phyloP scores from a whole-genome alignment of 2,888 invertebrate genomes.

The Xestia xanthographa region DNA sequence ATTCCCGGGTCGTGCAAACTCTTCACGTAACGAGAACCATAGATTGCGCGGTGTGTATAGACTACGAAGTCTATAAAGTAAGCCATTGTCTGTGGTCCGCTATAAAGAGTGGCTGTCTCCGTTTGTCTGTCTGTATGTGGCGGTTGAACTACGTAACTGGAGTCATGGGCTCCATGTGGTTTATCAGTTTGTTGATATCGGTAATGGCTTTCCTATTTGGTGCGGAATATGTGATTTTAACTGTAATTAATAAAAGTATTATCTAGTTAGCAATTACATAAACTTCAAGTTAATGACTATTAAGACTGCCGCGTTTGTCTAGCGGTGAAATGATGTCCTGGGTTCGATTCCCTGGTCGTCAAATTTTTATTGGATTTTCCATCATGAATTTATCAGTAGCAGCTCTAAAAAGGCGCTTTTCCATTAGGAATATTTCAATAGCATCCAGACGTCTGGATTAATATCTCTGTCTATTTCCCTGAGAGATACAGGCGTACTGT shows the following conservation, averaged over 20 bases:
- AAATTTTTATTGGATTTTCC: not conserved
- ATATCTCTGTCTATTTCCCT: not conserved
- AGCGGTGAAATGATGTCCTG: no score
- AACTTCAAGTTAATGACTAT: no score
- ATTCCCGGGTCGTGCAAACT: constrained; percentile 69
- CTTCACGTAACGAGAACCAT: constrained; percentile 64
- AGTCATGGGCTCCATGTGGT: constrained; percentile 11
- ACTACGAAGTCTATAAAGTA: constrained; percentile 55
- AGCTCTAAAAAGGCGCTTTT: no score
- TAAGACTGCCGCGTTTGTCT: no score
- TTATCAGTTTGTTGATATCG: constrained; percentile 45
- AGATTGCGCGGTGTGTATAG: constrained; percentile 61
- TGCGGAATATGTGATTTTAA: not conserved
- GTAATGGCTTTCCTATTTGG: constrained; percentile 17
- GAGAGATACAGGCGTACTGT: not conserved
- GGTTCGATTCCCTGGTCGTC: not conserved
- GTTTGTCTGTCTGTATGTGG: constrained; percentile 54
- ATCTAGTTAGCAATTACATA: not conserved
- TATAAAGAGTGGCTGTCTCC: constrained; percentile 65
- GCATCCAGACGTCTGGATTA: not conserved
- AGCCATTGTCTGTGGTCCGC: constrained; percentile 61
- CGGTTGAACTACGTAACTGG: constrained; percentile 42
- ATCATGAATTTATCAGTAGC: not conserved
- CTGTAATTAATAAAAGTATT: not conserved
- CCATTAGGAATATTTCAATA: no score